Evolutionary conservation across 2,113 vertebrate species (phyloP).

Genomic region (Scomber colias): DNA sequence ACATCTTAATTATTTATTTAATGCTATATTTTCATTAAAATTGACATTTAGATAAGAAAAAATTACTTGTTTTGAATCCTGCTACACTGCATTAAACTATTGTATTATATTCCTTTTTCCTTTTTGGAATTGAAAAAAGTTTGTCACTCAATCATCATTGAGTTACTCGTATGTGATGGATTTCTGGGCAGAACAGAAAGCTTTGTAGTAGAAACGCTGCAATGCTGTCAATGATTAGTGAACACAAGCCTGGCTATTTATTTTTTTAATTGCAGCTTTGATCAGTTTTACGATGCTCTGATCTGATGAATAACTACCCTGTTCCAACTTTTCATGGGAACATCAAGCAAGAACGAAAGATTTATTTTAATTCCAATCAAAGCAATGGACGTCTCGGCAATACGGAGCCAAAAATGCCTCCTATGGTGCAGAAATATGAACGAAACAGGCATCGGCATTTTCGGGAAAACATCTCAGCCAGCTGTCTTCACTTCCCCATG

Average conservation of each 20-base stretch:
- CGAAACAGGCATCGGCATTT: constrained; percentile 36
- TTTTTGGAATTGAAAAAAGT: background rate
- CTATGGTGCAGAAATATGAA: constrained; percentile 25
- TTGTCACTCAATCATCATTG: background rate
- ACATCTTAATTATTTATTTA: no score
- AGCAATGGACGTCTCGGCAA: constrained; percentile 1
- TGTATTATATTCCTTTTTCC: background rate
- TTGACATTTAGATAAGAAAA: no score
- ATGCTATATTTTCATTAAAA: no score
- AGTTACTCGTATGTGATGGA: background rate
- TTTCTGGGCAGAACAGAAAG: background rate
- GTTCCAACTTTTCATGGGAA: constrained; percentile 3
- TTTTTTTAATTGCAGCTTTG: constrained; percentile 18
- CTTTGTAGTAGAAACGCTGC: constrained; percentile 17
- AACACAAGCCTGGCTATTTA: background rate
- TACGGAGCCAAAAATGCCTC: constrained; percentile 10
- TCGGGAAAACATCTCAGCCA: constrained; percentile 44
- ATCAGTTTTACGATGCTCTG: constrained; percentile 1
- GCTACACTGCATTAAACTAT: no score
- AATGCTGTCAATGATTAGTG: background rate
- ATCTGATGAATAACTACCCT: constrained; percentile 22
- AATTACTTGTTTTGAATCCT: no score
- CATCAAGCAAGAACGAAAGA: background rate
- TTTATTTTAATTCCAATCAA: background rate
- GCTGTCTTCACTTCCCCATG: constrained; percentile 59